Evolutionary conservation across 2,888 invertebrate genomes (phyloP).

Genomic region (Polylopha cassiicola): DNA sequence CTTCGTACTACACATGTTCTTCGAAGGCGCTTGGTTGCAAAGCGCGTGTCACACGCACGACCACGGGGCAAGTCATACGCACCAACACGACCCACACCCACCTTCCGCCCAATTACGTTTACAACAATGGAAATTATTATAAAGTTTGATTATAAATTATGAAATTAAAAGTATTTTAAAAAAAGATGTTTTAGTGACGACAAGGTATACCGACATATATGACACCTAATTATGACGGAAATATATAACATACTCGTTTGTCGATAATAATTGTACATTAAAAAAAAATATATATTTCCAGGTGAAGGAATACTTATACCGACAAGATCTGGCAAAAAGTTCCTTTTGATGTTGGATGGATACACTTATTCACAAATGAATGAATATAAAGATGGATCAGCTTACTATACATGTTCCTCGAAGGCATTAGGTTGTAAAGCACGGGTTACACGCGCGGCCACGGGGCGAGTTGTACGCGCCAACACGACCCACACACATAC

Average conservation of each 20-base stretch:
- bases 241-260: background rate
- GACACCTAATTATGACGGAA: too few relatives aligned
- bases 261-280: background rate
- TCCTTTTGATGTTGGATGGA: slow-evolving; percentile 9
- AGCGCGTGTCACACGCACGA: too few relatives aligned
- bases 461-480: slow-evolving; percentile 3
- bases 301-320: slow-evolving; percentile 6
- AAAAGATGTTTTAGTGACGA: too few relatives aligned
- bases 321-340: slow-evolving; percentile 11
- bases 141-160: too few relatives aligned
- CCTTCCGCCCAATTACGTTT: too few relatives aligned
- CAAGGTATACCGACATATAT: too few relatives aligned
- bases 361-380: slow-evolving; percentile 11
- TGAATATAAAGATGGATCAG: background rate
- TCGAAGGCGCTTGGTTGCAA: background rate
- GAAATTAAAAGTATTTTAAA: too few relatives aligned
- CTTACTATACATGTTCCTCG: slow-evolving; percentile 26
- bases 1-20: slow-evolving; percentile 1
- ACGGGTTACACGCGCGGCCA: too few relatives aligned
- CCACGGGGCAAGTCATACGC: too few relatives aligned
- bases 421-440: slow-evolving; percentile 26
- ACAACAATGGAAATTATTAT: too few relatives aligned
- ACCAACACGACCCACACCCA: too few relatives aligned
- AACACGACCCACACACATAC: slow-evolving; percentile 8
- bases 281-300: background rate